Base-by-base conservation (phyloP, 2,888 invertebrate species). In the Agriopis marginaria region DNA sequence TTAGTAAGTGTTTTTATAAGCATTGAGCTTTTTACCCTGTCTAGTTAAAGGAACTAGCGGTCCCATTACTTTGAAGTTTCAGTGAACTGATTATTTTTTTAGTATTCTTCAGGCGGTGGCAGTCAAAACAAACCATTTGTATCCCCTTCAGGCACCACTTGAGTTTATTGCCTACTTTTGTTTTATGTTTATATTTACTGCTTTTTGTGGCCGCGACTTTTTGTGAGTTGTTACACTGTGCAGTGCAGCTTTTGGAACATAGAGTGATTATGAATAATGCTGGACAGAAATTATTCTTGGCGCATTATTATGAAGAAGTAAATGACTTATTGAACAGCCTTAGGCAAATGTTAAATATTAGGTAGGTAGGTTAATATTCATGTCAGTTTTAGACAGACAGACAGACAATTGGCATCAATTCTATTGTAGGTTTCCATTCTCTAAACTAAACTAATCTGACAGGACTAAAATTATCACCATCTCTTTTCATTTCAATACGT, bases 71-170 rank as follows among this genome's bases (percentile, higher is more conserved):
- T 90, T 91, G 89, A 92, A 85, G 87, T 86, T 82, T 82, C 77
- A 84, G 81, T 78, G 70, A 72, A 71, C 79, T 82, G 91, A 92
- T 91, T 90, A 89, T 77, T 87, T 89, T 89, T 89, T 85, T 12
- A 83, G 82, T 85, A 81, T 81, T 85, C 88, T 89, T 81, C 82
- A 88, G 77, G 71, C 79, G 79, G 78, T 82, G 84, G 89, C 84
- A 93, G 92, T 92, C 93, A 92, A 89, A 94, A 94, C 94, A 94
- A 94, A 94, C 93, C 93, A 85, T 94, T 94, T 89, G 88, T 85
- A 84, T 78, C 85, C 84, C 81, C 88, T 89, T 87, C 66, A 81
- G 84, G 83, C 84, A 77, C 89, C 92, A 92, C 94, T 94, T 87
- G 91, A 93, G 84, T 88, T 88, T 89, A 89, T 86, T 80, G 80